These are phyloP conservation scores for Leptosomus discolor DNA, from an alignment of 2,113 vertebrate genomes.

Conservation along the genomic window DNA sequence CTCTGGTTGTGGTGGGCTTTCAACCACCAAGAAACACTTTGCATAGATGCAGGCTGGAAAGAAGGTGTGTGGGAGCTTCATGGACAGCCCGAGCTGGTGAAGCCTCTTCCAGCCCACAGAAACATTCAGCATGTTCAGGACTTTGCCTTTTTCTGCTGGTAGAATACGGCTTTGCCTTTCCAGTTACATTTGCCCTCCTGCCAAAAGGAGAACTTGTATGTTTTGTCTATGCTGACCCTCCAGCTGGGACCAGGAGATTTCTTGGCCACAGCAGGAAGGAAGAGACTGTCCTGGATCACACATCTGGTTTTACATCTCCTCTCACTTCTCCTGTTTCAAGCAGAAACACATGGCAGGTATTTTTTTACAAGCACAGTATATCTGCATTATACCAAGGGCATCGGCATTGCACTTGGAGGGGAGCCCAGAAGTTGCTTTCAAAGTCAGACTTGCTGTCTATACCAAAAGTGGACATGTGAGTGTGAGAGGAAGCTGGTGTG, in stretches of 20 bases:
- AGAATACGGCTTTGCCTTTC: neutral
- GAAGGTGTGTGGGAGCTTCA: neutral
- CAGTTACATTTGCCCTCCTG: neutral
- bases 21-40: neutral
- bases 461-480: neutral
- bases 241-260: neutral
- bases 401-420: neutral
- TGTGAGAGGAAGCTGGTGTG: neutral
- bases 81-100: neutral
- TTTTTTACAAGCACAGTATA: neutral
- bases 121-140: neutral
- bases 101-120: neutral
- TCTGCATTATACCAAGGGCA: neutral
- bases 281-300: neutral
- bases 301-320: slow-evolving; percentile 21
- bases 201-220: neutral
- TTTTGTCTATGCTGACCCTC: slow-evolving; percentile 19
- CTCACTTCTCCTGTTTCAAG: neutral
- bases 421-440: neutral
- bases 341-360: slow-evolving; percentile 34
- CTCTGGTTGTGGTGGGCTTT: neutral
- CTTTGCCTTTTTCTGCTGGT: neutral
- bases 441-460: neutral
- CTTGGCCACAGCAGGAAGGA: neutral
- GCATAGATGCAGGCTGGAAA: rapidly evolving